phyloP scores from a whole-genome alignment of 2,888 invertebrate genomes.

The Toxonevra muliebris region DNA sequence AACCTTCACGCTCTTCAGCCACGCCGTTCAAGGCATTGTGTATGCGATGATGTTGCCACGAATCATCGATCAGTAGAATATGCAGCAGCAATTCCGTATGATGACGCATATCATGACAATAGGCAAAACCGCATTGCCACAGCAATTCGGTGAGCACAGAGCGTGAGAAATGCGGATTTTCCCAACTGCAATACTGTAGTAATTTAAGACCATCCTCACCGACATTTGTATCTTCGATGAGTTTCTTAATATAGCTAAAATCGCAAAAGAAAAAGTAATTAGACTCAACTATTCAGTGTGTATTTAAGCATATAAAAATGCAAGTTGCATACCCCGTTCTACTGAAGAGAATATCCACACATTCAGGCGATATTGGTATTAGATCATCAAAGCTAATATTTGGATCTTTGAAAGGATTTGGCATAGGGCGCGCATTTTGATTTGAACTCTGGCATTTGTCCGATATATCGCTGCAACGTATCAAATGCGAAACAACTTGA shows the following conservation, averaged over 20 bases:
- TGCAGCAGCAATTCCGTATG: slow-evolving; percentile 89
- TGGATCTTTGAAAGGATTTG: slow-evolving; percentile 79
- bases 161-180: slow-evolving; percentile 93
- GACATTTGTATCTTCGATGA: slow-evolving; percentile 92
- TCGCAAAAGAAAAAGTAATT: too few species aligned
- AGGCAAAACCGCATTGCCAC: slow-evolving; percentile 88
- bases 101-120: slow-evolving; percentile 92
- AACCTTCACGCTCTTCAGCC: slow-evolving; percentile 87
- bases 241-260: slow-evolving; percentile 88
- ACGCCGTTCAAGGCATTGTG: slow-evolving; percentile 91
- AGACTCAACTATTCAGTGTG: background rate
- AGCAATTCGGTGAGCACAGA: slow-evolving; percentile 88
- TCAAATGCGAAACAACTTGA: slow-evolving; percentile 88
- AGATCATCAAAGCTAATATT: slow-evolving; percentile 67
- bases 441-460: slow-evolving; percentile 71
- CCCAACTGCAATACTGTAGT: slow-evolving; percentile 95
- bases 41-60: slow-evolving; percentile 95
- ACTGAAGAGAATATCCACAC: slow-evolving; percentile 84
- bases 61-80: slow-evolving; percentile 90
- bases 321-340: slow-evolving; percentile 72
- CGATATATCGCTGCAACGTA: slow-evolving; percentile 91
- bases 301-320: background rate
- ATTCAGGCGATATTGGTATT: slow-evolving; percentile 77
- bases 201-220: slow-evolving; percentile 91
- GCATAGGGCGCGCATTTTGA: slow-evolving; percentile 69